Base-by-base conservation (phyloP, 1,140 invertebrate species). In the Pseudomyrmex pallidus region DNA sequence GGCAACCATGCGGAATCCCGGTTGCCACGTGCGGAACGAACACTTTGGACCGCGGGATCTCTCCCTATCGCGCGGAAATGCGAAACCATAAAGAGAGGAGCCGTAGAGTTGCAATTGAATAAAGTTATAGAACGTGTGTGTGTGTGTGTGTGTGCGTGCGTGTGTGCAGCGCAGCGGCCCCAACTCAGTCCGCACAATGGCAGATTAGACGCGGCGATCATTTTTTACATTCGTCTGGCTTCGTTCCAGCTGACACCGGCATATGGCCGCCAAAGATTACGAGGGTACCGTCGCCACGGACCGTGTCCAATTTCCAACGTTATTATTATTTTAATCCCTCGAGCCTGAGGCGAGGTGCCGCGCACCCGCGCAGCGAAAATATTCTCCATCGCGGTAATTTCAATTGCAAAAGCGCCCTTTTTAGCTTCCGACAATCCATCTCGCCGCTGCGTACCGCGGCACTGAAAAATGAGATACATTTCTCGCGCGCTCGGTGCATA, bases 271-370 rank as follows among this genome's bases (percentile, higher is more conserved):
- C 74, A 57, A 89, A 91, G 90, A 91, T 92, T 92, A 92, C 84
- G 87, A 91, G 90, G 90, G 87, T 86, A 85, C 83, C 44, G 46
- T 80, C 68, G 74, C 82, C 4, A 3, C 13, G 13, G 61, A 56
- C 87, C 92, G 90, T 93, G 90, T 93, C 92, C 92, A 93, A 93
- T 93, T 91, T 89, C 90, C 84, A 90, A 89, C 90, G 85, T 92
- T 92, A 92, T 91, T 92, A 92, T 93, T 93, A 92, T 92, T 93
- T 92, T 90, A 92, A 90, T 91, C 91, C 90, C 85, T 86, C 85
- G 85, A 90, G 86, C 87, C 85, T 77, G 76, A 50, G 76, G 78
- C 88, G 86, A 87, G 82, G 88, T 85, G 84, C 82, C 61, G 15
- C 48, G 50, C 20, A 62, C 78, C 25, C 64, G 22, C 62, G 15